Evolutionary conservation across 2,888 invertebrate genomes (phyloP), one percentile per base, ranked within the genome.

Genomic region (Diarsia mendica): DNA sequence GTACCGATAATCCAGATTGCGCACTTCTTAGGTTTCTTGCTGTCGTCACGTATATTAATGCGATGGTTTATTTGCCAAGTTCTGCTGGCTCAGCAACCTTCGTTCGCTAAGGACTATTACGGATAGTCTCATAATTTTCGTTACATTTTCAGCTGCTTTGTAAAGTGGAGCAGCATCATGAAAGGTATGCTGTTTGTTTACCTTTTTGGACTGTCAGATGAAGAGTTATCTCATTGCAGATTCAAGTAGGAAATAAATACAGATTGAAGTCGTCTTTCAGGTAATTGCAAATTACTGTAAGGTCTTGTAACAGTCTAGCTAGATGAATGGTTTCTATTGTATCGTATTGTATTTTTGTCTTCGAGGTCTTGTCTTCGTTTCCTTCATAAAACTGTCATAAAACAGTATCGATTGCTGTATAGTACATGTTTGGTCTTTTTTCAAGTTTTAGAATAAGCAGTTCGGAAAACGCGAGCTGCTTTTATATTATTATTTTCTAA

Each of bases 1-100:
- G 71, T 80, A 76, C 69, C 33, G 67, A 77, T 84, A 76, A 86
- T 80, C 74, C 51, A 58, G 28, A 86, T 85, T 55, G 61, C 70
- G 63, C 63, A 80, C 28, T 39, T n/a, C 33, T 78, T 75, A 55
- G 65, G 72, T 75, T 74, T 68, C 53, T 67, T 39, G 39, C 46
- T 72, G 60, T 67, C 70, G 64, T 79, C 60, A 67, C 20, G 9
- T 79, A 64, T 48, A 20, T 23, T 39, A 77, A 51, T 55, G 48
- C 33, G 39, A 28, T 60, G 33, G 48, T 67, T 58, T 64, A 70
- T 53, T 71, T 71, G 58, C 39, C 39, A 71, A 60, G 23, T 64
- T 60, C 18, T 55, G 58, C 71, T 51, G 49, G 15, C 3, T 67
- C 20, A 70, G 79, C 44, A 65, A 67, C 58, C 23, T 79, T n/a